phyloP scores from a whole-genome alignment of 2,888 invertebrate species.

The Orthosia cruda region DNA sequence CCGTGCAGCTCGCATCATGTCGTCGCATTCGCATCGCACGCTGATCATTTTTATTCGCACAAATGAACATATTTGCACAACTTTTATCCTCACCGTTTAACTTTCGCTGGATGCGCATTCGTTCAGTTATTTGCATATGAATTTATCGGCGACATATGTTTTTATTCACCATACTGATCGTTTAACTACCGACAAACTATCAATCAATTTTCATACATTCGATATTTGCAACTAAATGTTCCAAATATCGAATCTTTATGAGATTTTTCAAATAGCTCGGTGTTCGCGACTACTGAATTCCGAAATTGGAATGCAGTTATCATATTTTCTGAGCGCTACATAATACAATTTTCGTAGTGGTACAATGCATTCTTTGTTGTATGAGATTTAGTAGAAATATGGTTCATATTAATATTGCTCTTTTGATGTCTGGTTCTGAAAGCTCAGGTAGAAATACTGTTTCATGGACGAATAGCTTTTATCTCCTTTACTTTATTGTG shows the following conservation, averaged over 20 bases:
- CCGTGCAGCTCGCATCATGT: constrained; percentile 64
- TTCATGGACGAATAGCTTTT: constrained; percentile 9
- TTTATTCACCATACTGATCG: constrained; percentile 76
- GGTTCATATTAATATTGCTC: constrained; percentile 32
- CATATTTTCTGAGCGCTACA: constrained; percentile 57
- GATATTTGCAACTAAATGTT: constrained; percentile 62
- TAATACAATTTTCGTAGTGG: constrained; percentile 58
- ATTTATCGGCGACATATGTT: constrained; percentile 82
- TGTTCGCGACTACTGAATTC: constrained; percentile 60
- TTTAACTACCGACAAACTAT: constrained; percentile 77
- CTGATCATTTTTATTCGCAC: constrained; percentile 81
- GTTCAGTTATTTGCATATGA: constrained; percentile 87
- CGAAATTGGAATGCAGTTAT: constrained; percentile 66
- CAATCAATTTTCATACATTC: constrained; percentile 70
- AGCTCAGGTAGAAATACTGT: constrained; percentile 16
- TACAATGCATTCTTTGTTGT: constrained; percentile 58
- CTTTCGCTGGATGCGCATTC: constrained; percentile 80
- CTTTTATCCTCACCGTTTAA: constrained; percentile 85
- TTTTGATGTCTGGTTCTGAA: constrained; percentile 27
- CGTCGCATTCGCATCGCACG: constrained; percentile 66
- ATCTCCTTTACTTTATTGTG: too few relatives aligned
- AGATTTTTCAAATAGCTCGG: constrained; percentile 65
- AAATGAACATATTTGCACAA: constrained; percentile 86
- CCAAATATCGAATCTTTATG: constrained; percentile 55
- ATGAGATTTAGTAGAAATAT: constrained; percentile 52